These are phyloP conservation scores for Thunnus thynnus DNA, from an alignment of 2,113 vertebrate species.

Conservation along the genomic window DNA sequence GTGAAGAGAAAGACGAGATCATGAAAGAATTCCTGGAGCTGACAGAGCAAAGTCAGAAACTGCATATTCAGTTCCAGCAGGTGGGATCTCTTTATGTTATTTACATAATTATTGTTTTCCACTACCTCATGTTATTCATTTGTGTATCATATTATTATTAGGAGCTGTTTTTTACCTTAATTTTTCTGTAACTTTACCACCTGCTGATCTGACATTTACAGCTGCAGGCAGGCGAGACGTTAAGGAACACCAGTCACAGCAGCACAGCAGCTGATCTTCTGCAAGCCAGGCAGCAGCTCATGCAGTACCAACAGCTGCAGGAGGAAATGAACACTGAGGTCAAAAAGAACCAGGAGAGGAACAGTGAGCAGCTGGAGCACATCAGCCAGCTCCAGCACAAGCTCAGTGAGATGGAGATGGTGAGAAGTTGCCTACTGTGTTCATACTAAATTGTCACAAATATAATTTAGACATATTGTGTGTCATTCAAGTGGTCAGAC, in stretches of 20 bases:
- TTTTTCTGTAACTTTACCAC: background rate
- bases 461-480: background rate
- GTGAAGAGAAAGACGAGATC: constrained; percentile 94
- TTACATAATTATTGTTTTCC: background rate
- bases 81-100: constrained; percentile 76
- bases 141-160: background rate
- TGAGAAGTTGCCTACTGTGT: constrained; percentile 67
- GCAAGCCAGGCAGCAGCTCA: constrained; percentile 92
- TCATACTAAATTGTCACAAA: background rate
- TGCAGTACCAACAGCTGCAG: constrained; percentile 90
- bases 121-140: background rate
- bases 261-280: constrained; percentile 93
- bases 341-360: constrained; percentile 83
- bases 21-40: constrained; percentile 95
- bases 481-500: background rate
- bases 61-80: constrained; percentile 97
- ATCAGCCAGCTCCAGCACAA: constrained; percentile 85
- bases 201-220: constrained; percentile 74
- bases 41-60: constrained; percentile 95
- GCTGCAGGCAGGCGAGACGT: constrained; percentile 95
- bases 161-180: background rate
- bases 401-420: constrained; percentile 85
- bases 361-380: constrained; percentile 82
- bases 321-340: constrained; percentile 87
- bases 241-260: constrained; percentile 93